Conservation (phyloP, 2,797 vertebrate species). For the Perodicticus potto region DNA sequence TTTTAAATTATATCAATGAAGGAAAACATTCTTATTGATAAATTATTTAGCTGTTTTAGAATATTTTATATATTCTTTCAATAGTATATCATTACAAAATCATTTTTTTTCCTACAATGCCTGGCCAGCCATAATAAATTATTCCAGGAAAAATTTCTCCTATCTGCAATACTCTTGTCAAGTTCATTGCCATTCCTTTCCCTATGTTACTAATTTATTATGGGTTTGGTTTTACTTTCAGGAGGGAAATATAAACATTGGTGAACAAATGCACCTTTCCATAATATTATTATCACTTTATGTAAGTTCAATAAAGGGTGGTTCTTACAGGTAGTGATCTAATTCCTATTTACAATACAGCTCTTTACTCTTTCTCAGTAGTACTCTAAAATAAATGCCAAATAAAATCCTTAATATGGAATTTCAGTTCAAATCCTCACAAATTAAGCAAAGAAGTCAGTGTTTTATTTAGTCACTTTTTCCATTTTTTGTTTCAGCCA, state of each 20-base stretch:
- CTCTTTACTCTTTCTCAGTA: constrained; percentile 67
- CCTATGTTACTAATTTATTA: constrained; percentile 69
- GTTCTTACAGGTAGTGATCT: constrained; percentile 66
- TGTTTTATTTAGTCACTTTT: constrained; percentile 83
- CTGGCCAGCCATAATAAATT: constrained; percentile 73
- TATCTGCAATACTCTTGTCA: constrained; percentile 73
- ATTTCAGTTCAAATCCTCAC: constrained; percentile 82
- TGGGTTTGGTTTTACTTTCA: constrained; percentile 65
- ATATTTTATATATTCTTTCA: constrained; percentile 64
- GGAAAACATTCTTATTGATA: constrained; percentile 65
- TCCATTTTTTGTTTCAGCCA: constrained; percentile 84
- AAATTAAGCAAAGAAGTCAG: constrained; percentile 83
- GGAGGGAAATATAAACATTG: constrained; percentile 62
- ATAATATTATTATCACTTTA: constrained; percentile 57
- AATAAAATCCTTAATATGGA: constrained; percentile 78
- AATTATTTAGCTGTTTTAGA: constrained; percentile 75
- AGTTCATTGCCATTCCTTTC: constrained; percentile 72
- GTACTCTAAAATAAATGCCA: constrained; percentile 76
- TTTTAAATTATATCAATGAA: constrained; percentile 61
- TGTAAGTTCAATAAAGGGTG: constrained; percentile 63
- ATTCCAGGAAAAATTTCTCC: constrained; percentile 75
- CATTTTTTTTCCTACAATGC: constrained; percentile 64
- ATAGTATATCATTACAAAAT: constrained; percentile 55
- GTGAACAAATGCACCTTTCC: constrained; percentile 53
- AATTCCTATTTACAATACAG: constrained; percentile 62